Base-by-base conservation (phyloP, 2,888 invertebrate species). In the Agonopterix heracliana region DNA sequence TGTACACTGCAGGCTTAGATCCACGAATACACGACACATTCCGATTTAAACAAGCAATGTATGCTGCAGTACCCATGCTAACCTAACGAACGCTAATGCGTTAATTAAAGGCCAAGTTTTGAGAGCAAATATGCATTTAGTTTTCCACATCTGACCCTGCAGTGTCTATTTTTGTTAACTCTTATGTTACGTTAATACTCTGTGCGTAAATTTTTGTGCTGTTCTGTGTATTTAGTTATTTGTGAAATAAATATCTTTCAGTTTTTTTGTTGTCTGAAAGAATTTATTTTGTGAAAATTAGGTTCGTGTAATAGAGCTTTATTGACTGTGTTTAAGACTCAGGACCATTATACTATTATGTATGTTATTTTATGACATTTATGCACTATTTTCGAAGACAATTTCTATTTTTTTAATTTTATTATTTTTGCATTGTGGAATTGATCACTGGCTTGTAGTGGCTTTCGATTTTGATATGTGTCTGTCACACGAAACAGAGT, bases 251-350 rank as follows among this genome's bases (percentile, higher is more conserved):
- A 73, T 68, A 38, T 57, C 66, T 55, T 60, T 63, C 66, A 54
- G 65, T 60, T 62, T 44, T 12, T n/a, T 17, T 26, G 35, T 46
- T 13, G 55, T 55, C 61, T 63, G 60, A 60, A 61, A 44, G 66
- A 61, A 61, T 71, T 72, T 66, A 68, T 77, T 77, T 74, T 74
- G 67, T 71, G 58, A 73, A 71, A 66, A 49, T 68, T 54, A 26
- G 26, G 26, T 72, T 66, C 71, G 68, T 78, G 76, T 78, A 78
- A 78, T 78, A 76, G 76, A 82, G 84, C 85, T 86, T 86, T 81
- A 81, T 83, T 83, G 78, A 81, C 73, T 82, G 74, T 79, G 64
- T 72, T 41, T 79, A 79, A 80, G 81, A 86, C 83, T 87, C 86
- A 86, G 86, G 87, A 87, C 86, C 87, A 85, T 84, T 80, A 66